These are phyloP conservation scores for Sigmodon hispidus DNA, from an alignment of 2,113 vertebrate species.

Conservation along the genomic window DNA sequence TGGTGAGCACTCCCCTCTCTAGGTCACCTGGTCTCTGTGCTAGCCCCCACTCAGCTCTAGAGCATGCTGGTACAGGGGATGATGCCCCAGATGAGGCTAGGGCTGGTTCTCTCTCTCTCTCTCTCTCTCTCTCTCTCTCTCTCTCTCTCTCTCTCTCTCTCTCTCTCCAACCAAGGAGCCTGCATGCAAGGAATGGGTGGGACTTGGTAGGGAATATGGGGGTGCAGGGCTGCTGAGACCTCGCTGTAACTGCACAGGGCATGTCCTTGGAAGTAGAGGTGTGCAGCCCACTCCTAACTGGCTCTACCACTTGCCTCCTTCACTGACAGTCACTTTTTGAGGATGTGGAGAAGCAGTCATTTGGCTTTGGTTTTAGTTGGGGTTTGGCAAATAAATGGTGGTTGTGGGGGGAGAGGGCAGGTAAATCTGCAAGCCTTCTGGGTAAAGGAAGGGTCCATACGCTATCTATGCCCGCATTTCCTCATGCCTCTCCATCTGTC, in stretches of 20 bases:
- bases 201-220: neutral
- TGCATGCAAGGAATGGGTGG: neutral
- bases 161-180: neutral
- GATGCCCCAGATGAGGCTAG: neutral
- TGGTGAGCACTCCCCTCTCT: constrained; percentile 5
- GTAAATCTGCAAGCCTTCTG: neutral
- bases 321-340: constrained; percentile 87
- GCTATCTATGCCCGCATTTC: neutral
- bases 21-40: constrained; percentile 7
- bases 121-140: neutral
- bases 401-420: neutral
- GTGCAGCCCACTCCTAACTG: constrained; percentile 84
- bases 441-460: neutral
- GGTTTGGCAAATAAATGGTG: neutral
- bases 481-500: neutral
- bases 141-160: neutral
- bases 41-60: neutral
- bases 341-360: constrained; percentile 35
- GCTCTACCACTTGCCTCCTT: constrained; percentile 86
- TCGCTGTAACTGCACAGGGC: constrained; percentile 83
- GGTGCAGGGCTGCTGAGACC: constrained; percentile 43
- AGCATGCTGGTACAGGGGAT: neutral
- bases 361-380: constrained; percentile 23
- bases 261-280: constrained; percentile 84
- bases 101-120: neutral